A percentile compares a stretch with the other conserved stretches of the same genome.
Conservation (phyloP, 2,888 invertebrate species). For the Acheta domesticus region DNA sequence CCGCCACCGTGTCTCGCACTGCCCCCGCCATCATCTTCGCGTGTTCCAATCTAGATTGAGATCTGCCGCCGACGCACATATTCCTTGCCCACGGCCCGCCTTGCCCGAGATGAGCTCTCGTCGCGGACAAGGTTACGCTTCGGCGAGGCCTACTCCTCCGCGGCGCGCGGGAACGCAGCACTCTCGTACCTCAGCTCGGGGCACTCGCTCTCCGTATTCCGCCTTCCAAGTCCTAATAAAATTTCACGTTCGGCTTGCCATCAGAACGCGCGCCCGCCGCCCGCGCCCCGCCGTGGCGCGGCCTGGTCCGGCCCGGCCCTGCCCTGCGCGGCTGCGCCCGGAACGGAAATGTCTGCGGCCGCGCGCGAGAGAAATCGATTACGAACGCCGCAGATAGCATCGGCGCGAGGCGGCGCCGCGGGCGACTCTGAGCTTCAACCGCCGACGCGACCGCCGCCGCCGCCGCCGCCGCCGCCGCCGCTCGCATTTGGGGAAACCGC, state of each 20-base stretch:
- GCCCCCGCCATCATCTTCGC: not conserved
- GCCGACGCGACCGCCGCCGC: no score
- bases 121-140: not conserved
- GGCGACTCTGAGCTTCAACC: no score
- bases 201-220: not conserved
- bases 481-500: no score
- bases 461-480: no score
- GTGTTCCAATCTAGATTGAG: constrained; percentile 18
- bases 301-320: no score
- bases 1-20: not conserved
- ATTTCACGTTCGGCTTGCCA: constrained; percentile 8
- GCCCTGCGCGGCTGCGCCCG: no score
- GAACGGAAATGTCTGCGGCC: no score
- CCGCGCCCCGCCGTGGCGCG: not conserved
- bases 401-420: no score
- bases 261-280: not conserved
- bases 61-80: not conserved
- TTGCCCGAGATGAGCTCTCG: not conserved
- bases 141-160: not conserved
- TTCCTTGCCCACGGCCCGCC: not conserved
- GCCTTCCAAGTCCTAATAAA: not conserved
- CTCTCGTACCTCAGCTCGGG: not conserved
- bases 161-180: not conserved
- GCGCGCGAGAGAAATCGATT: no score
- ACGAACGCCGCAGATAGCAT: no score